phyloP scores from a whole-genome alignment of 2,113 vertebrate genomes.

The Limanda limanda region DNA sequence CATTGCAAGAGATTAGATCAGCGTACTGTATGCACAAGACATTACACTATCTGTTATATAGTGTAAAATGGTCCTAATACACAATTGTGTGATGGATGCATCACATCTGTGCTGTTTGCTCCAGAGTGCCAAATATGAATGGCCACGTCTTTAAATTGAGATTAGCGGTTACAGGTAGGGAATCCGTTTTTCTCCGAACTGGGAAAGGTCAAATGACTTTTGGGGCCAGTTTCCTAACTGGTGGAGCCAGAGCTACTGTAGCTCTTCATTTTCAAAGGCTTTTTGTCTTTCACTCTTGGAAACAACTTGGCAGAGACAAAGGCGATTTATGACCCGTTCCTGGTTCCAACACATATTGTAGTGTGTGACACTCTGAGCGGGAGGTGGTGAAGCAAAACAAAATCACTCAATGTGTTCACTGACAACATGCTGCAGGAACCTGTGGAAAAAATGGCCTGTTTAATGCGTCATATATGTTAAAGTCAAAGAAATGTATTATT shows the following conservation, averaged over 20 bases:
- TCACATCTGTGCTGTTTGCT: slow-evolving; percentile 48
- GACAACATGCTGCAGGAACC: neutral
- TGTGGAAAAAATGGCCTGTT: neutral
- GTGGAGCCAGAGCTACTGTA: slow-evolving; percentile 10
- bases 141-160: slow-evolving; percentile 23
- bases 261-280: slow-evolving; percentile 26
- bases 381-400: slow-evolving; percentile 24
- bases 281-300: slow-evolving; percentile 46
- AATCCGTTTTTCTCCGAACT: slow-evolving; percentile 46
- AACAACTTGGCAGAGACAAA: slow-evolving; percentile 23
- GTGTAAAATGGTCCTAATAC: neutral
- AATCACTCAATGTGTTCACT: neutral
- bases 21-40: neutral
- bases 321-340: slow-evolving; percentile 44
- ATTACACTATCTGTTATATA: slow-evolving; percentile 15
- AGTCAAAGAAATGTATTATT: neutral
- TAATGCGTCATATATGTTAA: neutral
- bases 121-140: slow-evolving; percentile 30
- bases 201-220: slow-evolving; percentile 5
- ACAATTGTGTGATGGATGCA: slow-evolving; percentile 44
- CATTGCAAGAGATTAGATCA: slow-evolving; percentile 4
- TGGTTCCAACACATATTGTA: slow-evolving; percentile 39
- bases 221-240: slow-evolving; percentile 20
- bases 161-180: slow-evolving; percentile 30
- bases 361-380: slow-evolving; percentile 15